Percentiles rank a stretch among this genome's conserved stretches.
phyloP scores from a whole-genome alignment of 1,140 invertebrate species.

The Hestina assimilis region DNA sequence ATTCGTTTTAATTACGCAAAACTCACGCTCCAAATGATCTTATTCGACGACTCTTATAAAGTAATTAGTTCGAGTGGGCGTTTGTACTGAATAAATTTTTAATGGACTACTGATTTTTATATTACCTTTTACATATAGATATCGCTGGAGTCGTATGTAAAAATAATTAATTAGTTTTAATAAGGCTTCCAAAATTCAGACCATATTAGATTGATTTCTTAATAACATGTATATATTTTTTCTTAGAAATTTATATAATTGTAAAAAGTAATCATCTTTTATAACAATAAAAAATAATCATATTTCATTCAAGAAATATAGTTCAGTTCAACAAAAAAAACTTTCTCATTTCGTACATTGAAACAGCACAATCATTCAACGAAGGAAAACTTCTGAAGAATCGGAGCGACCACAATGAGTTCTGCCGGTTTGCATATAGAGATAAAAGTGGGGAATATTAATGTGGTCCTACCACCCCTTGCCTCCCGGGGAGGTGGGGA shows the following conservation, averaged over 20 bases:
- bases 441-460: conserved; percentile 78
- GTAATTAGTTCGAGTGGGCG: conserved; percentile 1
- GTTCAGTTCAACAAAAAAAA: conserved; percentile 53
- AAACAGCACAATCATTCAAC: conserved; percentile 75
- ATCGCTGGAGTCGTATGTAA: background rate
- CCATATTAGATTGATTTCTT: background rate
- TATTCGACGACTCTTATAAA: conserved; percentile 2
- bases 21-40: conserved; percentile 11
- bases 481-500: conserved; percentile 26
- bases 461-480: conserved; percentile 58
- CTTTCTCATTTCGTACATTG: conserved; percentile 61
- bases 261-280: background rate
- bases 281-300: conserved; percentile 9
- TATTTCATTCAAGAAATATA: conserved; percentile 24
- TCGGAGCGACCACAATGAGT: conserved; percentile 71
- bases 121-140: background rate
- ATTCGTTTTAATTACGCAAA: conserved; percentile 38
- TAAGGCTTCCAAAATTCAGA: background rate
- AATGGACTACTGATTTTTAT: background rate
- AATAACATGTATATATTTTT: background rate
- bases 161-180: background rate
- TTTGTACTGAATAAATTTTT: conserved; percentile 1
- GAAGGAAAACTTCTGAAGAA: conserved; percentile 60
- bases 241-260: background rate
- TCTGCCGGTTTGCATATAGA: conserved; percentile 78